Conservation (phyloP, 2,888 invertebrate species). For the Tridacna crocea region DNA sequence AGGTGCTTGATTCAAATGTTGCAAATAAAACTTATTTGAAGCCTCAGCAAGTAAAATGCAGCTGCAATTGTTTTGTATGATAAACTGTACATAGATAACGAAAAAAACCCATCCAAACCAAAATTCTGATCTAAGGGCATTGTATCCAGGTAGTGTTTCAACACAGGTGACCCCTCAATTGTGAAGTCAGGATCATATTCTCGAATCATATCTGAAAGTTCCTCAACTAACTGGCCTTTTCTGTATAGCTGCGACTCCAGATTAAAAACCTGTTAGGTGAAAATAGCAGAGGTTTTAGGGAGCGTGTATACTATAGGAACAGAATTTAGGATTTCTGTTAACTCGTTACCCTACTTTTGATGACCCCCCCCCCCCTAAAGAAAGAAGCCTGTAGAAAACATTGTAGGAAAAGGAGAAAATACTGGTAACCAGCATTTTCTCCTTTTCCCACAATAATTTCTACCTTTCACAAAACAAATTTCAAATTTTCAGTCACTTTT, state of each 20-base stretch:
- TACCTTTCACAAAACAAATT: no score
- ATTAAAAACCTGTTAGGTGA: slow-evolving; percentile 22
- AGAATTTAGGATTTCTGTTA: neutral
- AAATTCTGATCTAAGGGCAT: no score
- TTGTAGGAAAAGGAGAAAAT: no score
- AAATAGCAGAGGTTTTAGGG: neutral
- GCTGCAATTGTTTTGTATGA: neutral
- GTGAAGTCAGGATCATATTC: slow-evolving; percentile 32
- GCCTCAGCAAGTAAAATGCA: no score
- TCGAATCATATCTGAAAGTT: slow-evolving; percentile 22
- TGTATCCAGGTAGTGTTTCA: slow-evolving; percentile 29
- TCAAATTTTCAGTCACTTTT: no score
- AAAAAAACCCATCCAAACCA: neutral
- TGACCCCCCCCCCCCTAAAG: no score
- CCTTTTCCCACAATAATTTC: no score
- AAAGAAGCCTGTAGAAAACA: no score
- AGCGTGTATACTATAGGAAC: neutral
- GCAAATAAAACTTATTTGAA: no score
- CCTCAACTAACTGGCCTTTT: slow-evolving; percentile 27
- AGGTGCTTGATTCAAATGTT: no score
- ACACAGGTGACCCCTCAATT: slow-evolving; percentile 16
- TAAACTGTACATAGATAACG: no score
- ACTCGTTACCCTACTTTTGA: neutral
- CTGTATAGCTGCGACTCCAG: slow-evolving; percentile 38
- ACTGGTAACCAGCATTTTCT: no score